phyloP scores from a whole-genome alignment of 2,113 vertebrate genomes.

The Psettodes erumei region DNA sequence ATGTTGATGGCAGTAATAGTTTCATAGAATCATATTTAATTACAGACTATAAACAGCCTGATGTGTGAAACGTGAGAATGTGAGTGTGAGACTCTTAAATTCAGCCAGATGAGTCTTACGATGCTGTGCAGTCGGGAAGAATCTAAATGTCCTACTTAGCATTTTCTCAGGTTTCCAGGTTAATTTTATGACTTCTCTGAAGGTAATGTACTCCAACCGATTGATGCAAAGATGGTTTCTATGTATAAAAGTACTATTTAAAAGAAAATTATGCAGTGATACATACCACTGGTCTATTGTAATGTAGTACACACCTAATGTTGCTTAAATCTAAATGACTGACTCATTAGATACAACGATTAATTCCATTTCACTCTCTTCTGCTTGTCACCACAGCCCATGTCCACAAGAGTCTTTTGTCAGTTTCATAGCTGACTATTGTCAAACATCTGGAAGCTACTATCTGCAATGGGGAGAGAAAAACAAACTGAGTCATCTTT shows the following conservation, averaged over 20 bases:
- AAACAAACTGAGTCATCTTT: slow-evolving; percentile 29
- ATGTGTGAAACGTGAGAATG: slow-evolving; percentile 30
- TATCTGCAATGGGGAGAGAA: slow-evolving; percentile 7
- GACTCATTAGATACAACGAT: slow-evolving; percentile 12
- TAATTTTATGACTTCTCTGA: slow-evolving; percentile 19
- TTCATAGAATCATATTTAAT: slow-evolving; percentile 20
- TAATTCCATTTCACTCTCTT: background rate
- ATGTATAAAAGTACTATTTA: background rate
- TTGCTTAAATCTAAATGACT: background rate
- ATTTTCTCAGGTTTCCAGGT: slow-evolving; percentile 43
- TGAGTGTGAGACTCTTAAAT: slow-evolving; percentile 16
- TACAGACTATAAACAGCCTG: slow-evolving; percentile 2
- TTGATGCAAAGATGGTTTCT: background rate
- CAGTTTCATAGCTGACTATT: slow-evolving; percentile 19
- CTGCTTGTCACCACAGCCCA: background rate
- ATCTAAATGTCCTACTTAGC: slow-evolving; percentile 48
- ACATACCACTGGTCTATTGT: background rate
- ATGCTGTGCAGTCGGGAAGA: slow-evolving; percentile 30
- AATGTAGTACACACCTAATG: background rate
- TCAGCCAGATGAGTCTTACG: slow-evolving; percentile 23
- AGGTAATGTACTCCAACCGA: background rate
- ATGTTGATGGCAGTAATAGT: background rate
- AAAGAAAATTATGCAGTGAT: background rate
- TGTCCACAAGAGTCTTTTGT: background rate
- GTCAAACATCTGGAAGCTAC: slow-evolving; percentile 29